Evolutionary conservation across 2,797 vertebrate genomes (phyloP), one percentile per base, ranked within the genome.

Genomic region (Semotilus atromaculatus): DNA sequence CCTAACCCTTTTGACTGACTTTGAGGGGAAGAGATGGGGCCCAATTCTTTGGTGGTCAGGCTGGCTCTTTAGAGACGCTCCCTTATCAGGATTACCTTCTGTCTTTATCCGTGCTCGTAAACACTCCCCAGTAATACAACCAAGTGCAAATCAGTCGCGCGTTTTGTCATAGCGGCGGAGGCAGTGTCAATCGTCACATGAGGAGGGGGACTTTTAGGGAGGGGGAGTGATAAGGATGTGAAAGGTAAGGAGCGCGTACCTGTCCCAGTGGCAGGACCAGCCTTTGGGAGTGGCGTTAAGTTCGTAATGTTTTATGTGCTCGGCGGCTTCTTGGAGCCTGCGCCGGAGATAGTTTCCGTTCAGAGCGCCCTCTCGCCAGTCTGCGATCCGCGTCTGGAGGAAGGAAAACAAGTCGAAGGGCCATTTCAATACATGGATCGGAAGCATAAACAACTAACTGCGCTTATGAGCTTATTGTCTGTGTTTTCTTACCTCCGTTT

Each of bases 191-290:
- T 95, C 81, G 84, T 81, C 85, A 87, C 77, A 82, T 92, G 92
- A 86, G 91, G 90, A 90, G 92, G 93, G 86, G 84, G 93, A 91
- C 90, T 94, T 94, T 94, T 80, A 83, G 81, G 83, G 83, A 55
- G 87, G 88, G 86, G 87, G 90, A 89, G 91, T 85, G 90, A 88
- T 89, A 96, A 94, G 95, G 93, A 93, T 96, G 94, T 94, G 90
- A 95, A 96, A 96, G 94, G 93, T 95, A 95, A 96, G 94, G 96
- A 98, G 96, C 97, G 95, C 98, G 97, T 99, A 99, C 98, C 98
- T 99, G 98, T 99, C 98, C 98, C 98, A 99, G 98, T 99, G 98
- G 98, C 98, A 99, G 97, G 98, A 98, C 98, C 98, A 99, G 98
- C 98, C 98, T 97, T 99, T 99, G 97, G 98, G 98, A 94, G 98